Conservation (phyloP, 2,797 vertebrate genomes). For the Phoeniculus purpureus region DNA sequence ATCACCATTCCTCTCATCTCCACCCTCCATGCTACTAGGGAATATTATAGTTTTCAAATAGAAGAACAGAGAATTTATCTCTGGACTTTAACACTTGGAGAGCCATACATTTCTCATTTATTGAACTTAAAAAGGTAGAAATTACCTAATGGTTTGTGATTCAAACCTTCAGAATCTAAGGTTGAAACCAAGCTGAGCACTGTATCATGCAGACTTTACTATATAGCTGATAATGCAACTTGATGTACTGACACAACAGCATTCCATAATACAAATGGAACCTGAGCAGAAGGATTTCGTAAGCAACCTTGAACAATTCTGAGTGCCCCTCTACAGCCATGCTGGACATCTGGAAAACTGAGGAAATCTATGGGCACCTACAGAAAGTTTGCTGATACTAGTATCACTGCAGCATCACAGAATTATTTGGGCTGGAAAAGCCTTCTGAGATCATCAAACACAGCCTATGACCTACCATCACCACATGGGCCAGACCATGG, state of each 20-base stretch:
- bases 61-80: background rate
- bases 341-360: background rate
- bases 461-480: too few species aligned
- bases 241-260: background rate
- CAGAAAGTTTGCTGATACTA: background rate
- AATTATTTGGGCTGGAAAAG: too few species aligned
- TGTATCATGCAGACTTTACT: background rate
- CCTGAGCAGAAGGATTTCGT: background rate
- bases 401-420: background rate
- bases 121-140: background rate
- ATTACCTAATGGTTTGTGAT: background rate
- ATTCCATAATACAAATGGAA: constrained; percentile 36
- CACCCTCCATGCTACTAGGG: background rate
- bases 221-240: constrained; percentile 8
- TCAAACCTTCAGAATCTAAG: constrained; percentile 25
- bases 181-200: background rate
- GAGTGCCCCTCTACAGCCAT: background rate
- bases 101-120: constrained; percentile 9
- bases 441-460: too few species aligned
- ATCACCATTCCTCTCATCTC: constrained; percentile 25
- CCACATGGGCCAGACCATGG: too few species aligned
- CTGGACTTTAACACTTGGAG: background rate
- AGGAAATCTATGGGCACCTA: background rate
- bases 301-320: background rate
- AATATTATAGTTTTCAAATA: background rate